phyloP scores from a whole-genome alignment of 2,888 invertebrate genomes.

The Periphyllus acericola region DNA sequence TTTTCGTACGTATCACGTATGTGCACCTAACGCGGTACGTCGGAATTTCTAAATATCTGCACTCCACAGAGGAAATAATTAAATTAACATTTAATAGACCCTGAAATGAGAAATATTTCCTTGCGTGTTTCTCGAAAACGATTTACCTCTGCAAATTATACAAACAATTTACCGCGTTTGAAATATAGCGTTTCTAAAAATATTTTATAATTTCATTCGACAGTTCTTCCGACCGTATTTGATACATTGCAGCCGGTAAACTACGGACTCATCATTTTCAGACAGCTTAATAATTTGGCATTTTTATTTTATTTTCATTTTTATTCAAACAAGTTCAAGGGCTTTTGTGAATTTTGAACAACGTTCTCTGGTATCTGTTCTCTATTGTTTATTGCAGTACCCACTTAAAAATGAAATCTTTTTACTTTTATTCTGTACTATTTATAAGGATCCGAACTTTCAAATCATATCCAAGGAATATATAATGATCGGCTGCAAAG shows the following conservation, averaged over 20 bases:
- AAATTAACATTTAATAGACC: constrained; percentile 24
- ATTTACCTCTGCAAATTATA: neutral
- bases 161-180: neutral
- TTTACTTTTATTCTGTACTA: neutral
- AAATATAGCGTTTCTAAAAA: constrained; percentile 18
- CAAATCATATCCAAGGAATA: neutral
- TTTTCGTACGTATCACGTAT: too few species aligned
- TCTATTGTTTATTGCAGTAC: neutral
- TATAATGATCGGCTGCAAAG: neutral
- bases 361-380: neutral
- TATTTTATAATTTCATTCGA: neutral
- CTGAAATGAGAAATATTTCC: constrained; percentile 18
- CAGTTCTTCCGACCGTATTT: neutral
- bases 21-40: neutral
- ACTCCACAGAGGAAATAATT: neutral
- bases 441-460: neutral
- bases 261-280: constrained; percentile 7
- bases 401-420: constrained; percentile 13
- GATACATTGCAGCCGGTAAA: neutral
- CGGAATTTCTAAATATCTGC: neutral
- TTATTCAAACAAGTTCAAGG: neutral
- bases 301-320: neutral
- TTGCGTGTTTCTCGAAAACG: neutral
- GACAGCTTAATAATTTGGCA: neutral
- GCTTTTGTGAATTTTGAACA: constrained; percentile 22